Evolutionary conservation across 2,888 invertebrate genomes (phyloP), one percentile per base, ranked within the genome.

Genomic region (Trissoscelio sp.): DNA sequence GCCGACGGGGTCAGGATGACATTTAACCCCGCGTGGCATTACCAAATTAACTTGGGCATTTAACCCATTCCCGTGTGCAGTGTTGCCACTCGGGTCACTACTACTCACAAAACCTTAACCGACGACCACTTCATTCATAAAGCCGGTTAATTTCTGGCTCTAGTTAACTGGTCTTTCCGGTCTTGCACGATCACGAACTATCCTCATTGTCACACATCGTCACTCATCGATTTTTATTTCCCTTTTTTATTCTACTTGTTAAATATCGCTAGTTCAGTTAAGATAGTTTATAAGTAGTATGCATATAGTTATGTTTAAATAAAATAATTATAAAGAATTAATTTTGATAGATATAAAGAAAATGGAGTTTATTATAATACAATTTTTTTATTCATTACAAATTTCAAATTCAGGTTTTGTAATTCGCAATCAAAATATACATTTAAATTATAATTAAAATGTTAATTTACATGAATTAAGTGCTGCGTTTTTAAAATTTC

Each of bases 31-130:
- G 85, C 83, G 80, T 74, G 77, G 81, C 84, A 88, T 90, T 89
- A 88, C 86, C 87, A 84, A 89, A 89, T 89, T 90, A 89, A 89
- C 88, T 89, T 85, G 55, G 79, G 83, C 87, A 88, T 89, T 89
- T 89, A 85, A 89, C 87, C 87, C 85, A 86, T 83, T 86, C 86
- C 84, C 79, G 81, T 73, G 58, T 53, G 34, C 57, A 79, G 64
- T 75, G 67, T 79, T 75, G 60, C 77, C 66, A 58, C 70, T 66
- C 31, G 62, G 55, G 69, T 74, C 58, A 73, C 77, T 14, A 82
- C 74, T 55, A 72, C 75, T 73, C 16, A 51, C 64, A 42, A 67
- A 75, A 75, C 70, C n/a, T 75, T 74, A 75, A 77, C 67, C 64
- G 39, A 66, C 70, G 74, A 58, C 70, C 48, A 53, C 66, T 84